Conservation (phyloP, 2,797 vertebrate genomes). For the Amazonetta brasiliensis region DNA sequence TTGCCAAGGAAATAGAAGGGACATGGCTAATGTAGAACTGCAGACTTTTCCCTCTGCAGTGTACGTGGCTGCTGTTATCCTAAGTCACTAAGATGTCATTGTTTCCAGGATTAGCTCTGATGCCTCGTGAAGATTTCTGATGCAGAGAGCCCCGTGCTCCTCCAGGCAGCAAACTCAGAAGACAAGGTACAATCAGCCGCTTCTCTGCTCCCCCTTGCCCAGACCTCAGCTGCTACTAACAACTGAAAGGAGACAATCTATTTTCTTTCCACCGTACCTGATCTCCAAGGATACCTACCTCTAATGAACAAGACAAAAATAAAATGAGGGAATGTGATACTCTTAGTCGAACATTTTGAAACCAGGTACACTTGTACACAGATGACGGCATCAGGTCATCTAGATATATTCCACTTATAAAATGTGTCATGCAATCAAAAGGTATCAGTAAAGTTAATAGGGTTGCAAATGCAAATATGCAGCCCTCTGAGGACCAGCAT, state of each 20-base stretch:
- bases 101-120: not conserved
- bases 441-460: not conserved
- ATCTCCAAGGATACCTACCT: not conserved
- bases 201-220: not conserved
- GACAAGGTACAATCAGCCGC: not conserved
- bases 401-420: not conserved
- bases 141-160: not conserved
- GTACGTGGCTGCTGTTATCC: not conserved
- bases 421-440: not conserved
- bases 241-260: not conserved
- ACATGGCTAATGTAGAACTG: not conserved
- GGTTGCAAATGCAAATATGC: not conserved
- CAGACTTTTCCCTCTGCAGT: not conserved
- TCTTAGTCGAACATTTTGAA: not conserved
- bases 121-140: not conserved
- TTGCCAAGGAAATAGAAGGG: not conserved
- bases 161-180: not conserved
- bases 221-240: not conserved
- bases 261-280: not conserved
- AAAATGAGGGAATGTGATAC: not conserved
- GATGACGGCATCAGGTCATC: not conserved
- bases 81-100: not conserved
- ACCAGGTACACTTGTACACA: not conserved
- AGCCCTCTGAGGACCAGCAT: not conserved
- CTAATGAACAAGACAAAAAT: not conserved